A percentile compares a stretch with the other conserved stretches of the same genome.
Conservation (phyloP, 1,140 invertebrate genomes). For the Trypoxylus dichotomus region DNA sequence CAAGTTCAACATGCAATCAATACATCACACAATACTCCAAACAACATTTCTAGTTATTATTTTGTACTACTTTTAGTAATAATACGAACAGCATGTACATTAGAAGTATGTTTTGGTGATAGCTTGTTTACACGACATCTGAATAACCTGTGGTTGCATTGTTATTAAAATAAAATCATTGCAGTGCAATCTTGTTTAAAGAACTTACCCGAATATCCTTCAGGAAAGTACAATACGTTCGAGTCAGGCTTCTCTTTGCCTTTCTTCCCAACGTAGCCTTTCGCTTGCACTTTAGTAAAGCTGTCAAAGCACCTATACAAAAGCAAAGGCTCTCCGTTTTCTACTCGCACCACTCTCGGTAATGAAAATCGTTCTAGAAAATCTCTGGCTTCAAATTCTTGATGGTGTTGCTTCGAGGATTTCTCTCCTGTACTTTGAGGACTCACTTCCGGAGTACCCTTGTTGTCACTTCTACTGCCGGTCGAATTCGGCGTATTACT, state of each 20-base stretch:
- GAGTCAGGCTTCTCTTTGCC: conserved; percentile 58
- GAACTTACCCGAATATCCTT: conserved; percentile 61
- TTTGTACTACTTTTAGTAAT: too few relatives aligned
- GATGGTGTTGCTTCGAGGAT: background rate
- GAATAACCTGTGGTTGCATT: too few relatives aligned
- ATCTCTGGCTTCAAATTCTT: conserved; percentile 42
- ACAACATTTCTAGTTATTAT: too few relatives aligned
- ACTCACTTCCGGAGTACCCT: conserved; percentile 36
- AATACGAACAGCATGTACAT: too few relatives aligned
- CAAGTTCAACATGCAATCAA: too few relatives aligned
- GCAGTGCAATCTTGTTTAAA: background rate
- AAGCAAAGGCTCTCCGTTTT: conserved; percentile 54
- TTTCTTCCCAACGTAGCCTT: conserved; percentile 58
- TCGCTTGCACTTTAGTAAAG: conserved; percentile 59
- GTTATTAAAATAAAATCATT: too few relatives aligned
- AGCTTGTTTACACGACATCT: too few relatives aligned
- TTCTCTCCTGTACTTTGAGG: conserved; percentile 39
- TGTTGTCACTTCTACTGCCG: conserved; percentile 35
- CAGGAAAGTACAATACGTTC: conserved; percentile 59
- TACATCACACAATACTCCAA: too few relatives aligned
- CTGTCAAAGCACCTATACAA: conserved; percentile 59
- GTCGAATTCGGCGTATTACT: conserved; percentile 42
- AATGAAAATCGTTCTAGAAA: conserved; percentile 47
- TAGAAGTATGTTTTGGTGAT: too few relatives aligned
- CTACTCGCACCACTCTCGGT: conserved; percentile 43